Evolutionary conservation across 2,797 vertebrate genomes (phyloP), one percentile per base, ranked within the genome.

Genomic region (Sebastes diaconus): DNA sequence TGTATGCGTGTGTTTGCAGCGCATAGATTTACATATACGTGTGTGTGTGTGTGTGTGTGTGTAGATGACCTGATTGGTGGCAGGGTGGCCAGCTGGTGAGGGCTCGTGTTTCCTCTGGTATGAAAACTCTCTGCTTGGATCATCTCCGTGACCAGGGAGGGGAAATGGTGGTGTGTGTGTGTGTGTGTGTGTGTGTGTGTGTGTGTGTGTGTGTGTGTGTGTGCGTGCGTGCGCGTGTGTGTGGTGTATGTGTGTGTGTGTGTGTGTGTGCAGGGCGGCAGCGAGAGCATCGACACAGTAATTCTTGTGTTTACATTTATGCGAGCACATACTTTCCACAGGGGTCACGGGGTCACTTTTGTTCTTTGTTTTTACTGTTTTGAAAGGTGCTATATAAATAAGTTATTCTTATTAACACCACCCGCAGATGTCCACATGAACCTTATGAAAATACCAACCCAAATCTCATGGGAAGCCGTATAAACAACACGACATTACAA

Each of bases 41-140:
- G 22, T 4, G 25, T 25, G 65, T 22, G 54, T 71, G 58, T 14
- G 36, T 52, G 25, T 67, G 54, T 18, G 70, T 46, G 78, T 66
- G 84, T 84, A 90, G 87, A 93, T 92, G 89, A 92, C 89, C 87
- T 84, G 89, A 86, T 83, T 92, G 94, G 94, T 91, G 84, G 86
- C 81, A 86, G 91, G 73, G 65, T 79, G 90, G 95, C 90, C 87
- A 86, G 86, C 95, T 97, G 96, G 92, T 88, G 84, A 93, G 90
- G 76, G 90, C 80, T 93, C 77, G 73, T 84, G 87, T 94, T 93
- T 91, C 93, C 81, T 84, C 85, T 93, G 90, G 90, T 85, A 93
- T 87, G 85, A 92, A 84, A 82, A 77, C 60, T 39, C 75, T 87
- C 77, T 79, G 81, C 86, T 92, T 91, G 86, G 86, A 92, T 92